Conservation (phyloP, 2,113 vertebrate species). For the Mormoops blainvillei region DNA sequence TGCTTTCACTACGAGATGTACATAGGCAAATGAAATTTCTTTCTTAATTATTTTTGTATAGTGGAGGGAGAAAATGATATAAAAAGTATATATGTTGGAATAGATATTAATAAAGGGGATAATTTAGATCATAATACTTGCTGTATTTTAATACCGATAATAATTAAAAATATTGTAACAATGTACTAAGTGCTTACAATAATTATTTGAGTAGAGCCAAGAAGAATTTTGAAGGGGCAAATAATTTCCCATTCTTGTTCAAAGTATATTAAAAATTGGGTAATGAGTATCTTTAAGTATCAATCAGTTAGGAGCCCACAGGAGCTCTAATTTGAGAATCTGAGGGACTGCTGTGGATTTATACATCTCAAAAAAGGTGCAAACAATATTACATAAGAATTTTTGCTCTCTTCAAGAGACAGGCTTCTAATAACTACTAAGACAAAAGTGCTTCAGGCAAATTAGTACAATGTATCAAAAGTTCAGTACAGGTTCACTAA, state of each 20-base stretch:
- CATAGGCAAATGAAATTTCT: background rate
- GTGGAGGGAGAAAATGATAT: background rate
- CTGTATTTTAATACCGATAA: background rate
- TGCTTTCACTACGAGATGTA: background rate
- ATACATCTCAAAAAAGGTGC: background rate
- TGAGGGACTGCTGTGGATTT: background rate
- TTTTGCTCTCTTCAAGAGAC: background rate
- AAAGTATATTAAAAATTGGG: background rate
- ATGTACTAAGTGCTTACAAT: background rate
- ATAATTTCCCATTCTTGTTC: background rate
- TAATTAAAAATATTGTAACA: background rate
- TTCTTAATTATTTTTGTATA: background rate
- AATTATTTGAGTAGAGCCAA: background rate
- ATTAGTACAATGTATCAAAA: background rate
- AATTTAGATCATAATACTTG: background rate
- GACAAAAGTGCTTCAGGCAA: background rate
- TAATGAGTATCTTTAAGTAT: background rate
- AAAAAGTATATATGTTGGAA: background rate
- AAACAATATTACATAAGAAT: background rate
- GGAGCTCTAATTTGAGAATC: background rate
- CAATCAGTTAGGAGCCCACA: background rate
- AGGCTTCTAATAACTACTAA: background rate
- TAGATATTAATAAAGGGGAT: slow-evolving; percentile 7
- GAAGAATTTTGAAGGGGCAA: background rate
- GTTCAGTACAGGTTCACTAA: background rate